Conservation (phyloP, 2,888 invertebrate species). For the Lacanobia oleracea region DNA sequence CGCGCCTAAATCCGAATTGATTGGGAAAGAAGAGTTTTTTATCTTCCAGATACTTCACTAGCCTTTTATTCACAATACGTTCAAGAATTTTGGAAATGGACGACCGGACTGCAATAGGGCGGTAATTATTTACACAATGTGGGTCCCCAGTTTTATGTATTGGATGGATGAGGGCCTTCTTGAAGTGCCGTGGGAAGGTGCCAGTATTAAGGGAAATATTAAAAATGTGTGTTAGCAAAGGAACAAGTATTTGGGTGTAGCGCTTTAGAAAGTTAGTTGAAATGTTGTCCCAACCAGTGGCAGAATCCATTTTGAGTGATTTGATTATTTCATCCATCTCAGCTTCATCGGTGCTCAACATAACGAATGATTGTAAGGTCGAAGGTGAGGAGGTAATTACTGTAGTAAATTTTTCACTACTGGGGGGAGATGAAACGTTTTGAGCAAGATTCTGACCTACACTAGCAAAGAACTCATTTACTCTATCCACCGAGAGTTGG, state of each 20-base stretch:
- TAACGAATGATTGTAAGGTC: too few species aligned
- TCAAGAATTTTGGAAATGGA: not conserved
- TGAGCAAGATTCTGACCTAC: not conserved
- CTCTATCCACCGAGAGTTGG: not conserved
- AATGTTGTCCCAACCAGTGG: too few species aligned
- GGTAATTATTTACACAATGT: not conserved
- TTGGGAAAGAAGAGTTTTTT: constrained; percentile 9
- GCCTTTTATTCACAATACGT: too few species aligned
- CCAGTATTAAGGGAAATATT: not conserved
- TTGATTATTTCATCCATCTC: not conserved
- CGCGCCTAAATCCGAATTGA: too few species aligned
- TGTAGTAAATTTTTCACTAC: not conserved
- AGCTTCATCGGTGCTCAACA: too few species aligned
- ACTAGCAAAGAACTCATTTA: too few species aligned
- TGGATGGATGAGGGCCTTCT: constrained; percentile 5
- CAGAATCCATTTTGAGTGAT: too few species aligned
- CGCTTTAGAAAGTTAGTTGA: too few species aligned
- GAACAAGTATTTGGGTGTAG: too few species aligned
- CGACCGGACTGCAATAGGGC: not conserved
- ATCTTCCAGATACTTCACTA: too few species aligned
- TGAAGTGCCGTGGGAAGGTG: not conserved
- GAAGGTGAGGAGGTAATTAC: too few species aligned
- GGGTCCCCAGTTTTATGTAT: not conserved
- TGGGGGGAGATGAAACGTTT: not conserved
- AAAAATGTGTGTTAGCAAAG: too few species aligned